phyloP scores from a whole-genome alignment of 2,113 vertebrate genomes.

The Meleagris gallopavo region DNA sequence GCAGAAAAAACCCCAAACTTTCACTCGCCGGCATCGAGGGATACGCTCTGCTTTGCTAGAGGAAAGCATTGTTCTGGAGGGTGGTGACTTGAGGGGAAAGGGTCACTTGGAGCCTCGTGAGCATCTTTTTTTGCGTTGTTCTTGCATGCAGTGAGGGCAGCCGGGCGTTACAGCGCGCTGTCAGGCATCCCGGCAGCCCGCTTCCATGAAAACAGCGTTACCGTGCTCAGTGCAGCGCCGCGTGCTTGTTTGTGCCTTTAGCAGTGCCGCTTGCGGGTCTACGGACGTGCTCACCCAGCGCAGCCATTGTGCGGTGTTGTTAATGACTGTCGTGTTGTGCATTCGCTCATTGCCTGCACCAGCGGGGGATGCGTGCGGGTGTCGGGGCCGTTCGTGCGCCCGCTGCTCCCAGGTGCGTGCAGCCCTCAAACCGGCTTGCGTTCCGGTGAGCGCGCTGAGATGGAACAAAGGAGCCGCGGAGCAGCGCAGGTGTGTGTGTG shows the following conservation, averaged over 20 bases:
- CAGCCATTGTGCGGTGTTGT: background rate
- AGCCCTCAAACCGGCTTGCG: background rate
- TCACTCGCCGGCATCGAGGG: background rate
- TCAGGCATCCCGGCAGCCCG: background rate
- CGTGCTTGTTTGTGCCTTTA: background rate
- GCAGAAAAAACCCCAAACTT: background rate
- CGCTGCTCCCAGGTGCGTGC: background rate
- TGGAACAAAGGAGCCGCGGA: background rate
- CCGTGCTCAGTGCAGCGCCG: background rate
- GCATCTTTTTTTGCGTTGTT: background rate
- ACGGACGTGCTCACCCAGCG: background rate
- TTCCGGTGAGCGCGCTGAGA: background rate
- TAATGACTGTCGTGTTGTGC: background rate
- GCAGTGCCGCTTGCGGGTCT: background rate
- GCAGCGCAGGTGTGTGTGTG: background rate
- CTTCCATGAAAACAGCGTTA: background rate
- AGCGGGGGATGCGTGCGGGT: background rate
- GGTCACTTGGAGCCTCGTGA: background rate
- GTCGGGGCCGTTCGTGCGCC: background rate
- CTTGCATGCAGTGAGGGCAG: background rate
- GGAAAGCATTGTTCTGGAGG: slow-evolving; percentile 24
- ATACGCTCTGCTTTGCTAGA: background rate
- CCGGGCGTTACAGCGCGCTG: background rate
- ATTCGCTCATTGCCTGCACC: background rate
- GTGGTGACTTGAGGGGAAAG: background rate